phyloP scores from a whole-genome alignment of 2,797 vertebrate genomes.

The Tiaroga cobitis region DNA sequence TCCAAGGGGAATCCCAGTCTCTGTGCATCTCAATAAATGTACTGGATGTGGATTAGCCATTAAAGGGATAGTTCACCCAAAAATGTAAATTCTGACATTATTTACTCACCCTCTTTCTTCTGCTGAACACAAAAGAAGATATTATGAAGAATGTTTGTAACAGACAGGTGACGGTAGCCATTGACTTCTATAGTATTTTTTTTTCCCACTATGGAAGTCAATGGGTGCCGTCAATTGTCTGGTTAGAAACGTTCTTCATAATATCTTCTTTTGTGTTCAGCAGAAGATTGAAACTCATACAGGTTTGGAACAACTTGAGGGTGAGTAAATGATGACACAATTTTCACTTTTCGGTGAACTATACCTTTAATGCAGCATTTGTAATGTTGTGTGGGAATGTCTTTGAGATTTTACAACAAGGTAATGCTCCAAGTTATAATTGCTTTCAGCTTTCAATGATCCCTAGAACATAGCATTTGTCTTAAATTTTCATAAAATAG shows the following conservation, averaged over 20 bases:
- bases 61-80: neutral
- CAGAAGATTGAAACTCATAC: neutral
- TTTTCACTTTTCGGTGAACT: neutral
- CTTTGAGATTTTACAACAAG: neutral
- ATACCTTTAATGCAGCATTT: neutral
- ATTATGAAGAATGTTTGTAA: neutral
- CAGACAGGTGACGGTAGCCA: neutral
- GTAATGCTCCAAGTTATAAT: neutral
- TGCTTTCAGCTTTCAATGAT: neutral
- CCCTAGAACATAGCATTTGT: neutral
- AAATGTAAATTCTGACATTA: neutral
- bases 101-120: too few species aligned
- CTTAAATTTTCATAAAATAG: neutral
- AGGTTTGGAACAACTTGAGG: neutral
- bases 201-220: neutral
- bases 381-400: slow-evolving; percentile 4
- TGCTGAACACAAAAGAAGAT: neutral
- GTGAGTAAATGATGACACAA: neutral
- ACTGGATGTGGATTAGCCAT: neutral
- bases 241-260: neutral
- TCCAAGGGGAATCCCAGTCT: slow-evolving; percentile 45
- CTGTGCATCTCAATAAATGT: slow-evolving; percentile 2
- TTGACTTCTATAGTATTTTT: neutral
- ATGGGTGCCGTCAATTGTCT: neutral
- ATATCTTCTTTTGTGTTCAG: neutral